Base-by-base conservation (phyloP, 2,113 vertebrate species). In the Forbesichthys papilliferus region DNA sequence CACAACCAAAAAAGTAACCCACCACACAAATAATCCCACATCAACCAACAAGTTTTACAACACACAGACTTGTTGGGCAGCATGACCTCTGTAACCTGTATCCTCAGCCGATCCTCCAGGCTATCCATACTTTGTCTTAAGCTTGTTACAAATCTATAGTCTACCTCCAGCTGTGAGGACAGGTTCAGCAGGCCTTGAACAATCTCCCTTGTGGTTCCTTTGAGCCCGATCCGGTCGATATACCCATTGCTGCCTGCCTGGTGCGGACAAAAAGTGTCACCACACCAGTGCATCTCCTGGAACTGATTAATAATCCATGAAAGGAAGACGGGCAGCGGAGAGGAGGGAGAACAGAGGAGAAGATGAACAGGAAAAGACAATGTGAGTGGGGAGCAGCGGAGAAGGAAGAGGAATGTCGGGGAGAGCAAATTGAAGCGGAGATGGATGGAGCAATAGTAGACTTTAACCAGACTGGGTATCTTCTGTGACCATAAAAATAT, bases 281-380 rank as follows among this genome's bases (percentile, higher is more conserved):
- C 42, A 61, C 1, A 14, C 70, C 66, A 64, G 53, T 73, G 59
- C 61, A 69, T 48, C 71, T 65, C 69, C 69, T 71, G 52, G 16
- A 71, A 48, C 68, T 1, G 34, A 85, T 81, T 75, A 85, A 83
- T 85, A 81, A 83, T 77, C 74, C 61, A 78, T 75, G 78, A 78
- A 27, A 18, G 9, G 18, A n/a, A 10, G 20, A n/a, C 10, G 16
- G 14, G 53, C 6, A 54, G 53, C 1, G 53, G 13, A 18, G n/a
- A 18, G 4, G 14, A n/a, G 53, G 49, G 49, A 14, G 49, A 10
- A 10, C 8, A 42, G 36, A 6, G 7, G 36, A 42, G 36, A 42
- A 42, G 36, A 42, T 42, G 5, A 42, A 42, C 36, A 42, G 36
- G 36, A 42, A 42, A 14, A 52, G 53, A 14, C 49, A 11, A 52